These are phyloP conservation scores for Eurytoma adleriae DNA, from an alignment of 2,888 invertebrate genomes.

Conservation along the genomic window DNA sequence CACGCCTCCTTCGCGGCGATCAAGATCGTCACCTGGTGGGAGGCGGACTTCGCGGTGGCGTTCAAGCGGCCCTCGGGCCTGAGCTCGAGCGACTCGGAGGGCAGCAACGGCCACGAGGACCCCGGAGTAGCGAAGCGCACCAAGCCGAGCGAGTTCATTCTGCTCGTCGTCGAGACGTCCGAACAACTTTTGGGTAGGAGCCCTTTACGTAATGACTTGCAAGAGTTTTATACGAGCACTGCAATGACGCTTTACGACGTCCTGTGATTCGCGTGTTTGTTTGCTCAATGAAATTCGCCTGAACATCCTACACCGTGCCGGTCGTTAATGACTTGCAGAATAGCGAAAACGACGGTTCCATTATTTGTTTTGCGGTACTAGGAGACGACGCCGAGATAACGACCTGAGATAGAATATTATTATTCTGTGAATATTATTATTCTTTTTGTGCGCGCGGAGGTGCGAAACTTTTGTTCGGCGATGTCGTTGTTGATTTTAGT, in stretches of 20 bases:
- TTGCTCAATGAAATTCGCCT: background rate
- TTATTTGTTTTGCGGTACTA: no score
- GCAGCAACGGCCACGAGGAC: slow-evolving; percentile 75
- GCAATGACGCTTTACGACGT: background rate
- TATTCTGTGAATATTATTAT: no score
- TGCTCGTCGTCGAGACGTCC: slow-evolving; percentile 83
- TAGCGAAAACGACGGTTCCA: no score
- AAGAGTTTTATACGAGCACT: no score
- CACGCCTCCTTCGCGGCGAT: slow-evolving; percentile 90
- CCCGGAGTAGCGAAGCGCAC: slow-evolving; percentile 85
- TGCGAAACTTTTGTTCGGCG: no score
- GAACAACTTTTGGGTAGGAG: slow-evolving; percentile 82
- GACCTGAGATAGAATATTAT: no score
- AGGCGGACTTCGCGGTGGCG: slow-evolving; percentile 88
- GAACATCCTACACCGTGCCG: no score
- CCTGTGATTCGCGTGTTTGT: background rate
- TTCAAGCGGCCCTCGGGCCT: slow-evolving; percentile 83
- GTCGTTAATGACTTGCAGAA: no score
- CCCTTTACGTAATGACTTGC: no score
- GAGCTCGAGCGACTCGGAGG: slow-evolving; percentile 64
- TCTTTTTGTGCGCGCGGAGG: no score
- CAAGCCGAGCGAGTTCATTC: slow-evolving; percentile 87
- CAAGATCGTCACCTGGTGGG: slow-evolving; percentile 91
- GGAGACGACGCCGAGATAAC: no score
- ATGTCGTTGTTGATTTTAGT: no score